Conservation (phyloP, 1,140 invertebrate genomes). For the Sarcophaga peregrina region DNA sequence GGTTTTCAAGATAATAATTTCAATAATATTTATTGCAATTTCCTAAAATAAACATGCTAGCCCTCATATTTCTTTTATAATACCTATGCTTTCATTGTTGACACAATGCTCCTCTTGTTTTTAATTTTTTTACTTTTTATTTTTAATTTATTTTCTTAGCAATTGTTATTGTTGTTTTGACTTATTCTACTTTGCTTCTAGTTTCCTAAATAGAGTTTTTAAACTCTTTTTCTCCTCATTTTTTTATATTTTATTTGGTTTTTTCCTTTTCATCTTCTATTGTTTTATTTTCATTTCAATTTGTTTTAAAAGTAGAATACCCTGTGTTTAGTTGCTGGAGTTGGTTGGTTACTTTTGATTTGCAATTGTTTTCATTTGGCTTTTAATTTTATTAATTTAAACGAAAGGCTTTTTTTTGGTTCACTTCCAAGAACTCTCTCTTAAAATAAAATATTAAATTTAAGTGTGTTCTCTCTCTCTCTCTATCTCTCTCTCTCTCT, state of each 20-base stretch:
- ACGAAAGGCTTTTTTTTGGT: background rate
- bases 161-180: background rate
- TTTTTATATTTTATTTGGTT: background rate
- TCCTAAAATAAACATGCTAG: too few species aligned
- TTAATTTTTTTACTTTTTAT: background rate
- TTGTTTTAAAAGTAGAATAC: too few species aligned
- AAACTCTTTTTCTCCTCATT: background rate
- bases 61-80: background rate
- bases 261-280: background rate
- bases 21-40: too few species aligned
- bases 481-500: too few species aligned
- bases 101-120: background rate
- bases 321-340: too few species aligned
- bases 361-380: background rate
- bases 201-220: background rate
- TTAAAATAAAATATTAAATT: too few species aligned
- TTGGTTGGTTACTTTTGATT: too few species aligned
- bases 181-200: background rate
- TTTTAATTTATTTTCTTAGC: background rate
- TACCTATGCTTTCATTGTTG: background rate
- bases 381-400: conserved; percentile 17
- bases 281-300: background rate
- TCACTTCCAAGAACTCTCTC: too few species aligned
- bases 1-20: too few species aligned
- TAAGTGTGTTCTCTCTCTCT: too few species aligned